phyloP scores from a whole-genome alignment of 2,797 vertebrate genomes.

The Eulemur mongoz region DNA sequence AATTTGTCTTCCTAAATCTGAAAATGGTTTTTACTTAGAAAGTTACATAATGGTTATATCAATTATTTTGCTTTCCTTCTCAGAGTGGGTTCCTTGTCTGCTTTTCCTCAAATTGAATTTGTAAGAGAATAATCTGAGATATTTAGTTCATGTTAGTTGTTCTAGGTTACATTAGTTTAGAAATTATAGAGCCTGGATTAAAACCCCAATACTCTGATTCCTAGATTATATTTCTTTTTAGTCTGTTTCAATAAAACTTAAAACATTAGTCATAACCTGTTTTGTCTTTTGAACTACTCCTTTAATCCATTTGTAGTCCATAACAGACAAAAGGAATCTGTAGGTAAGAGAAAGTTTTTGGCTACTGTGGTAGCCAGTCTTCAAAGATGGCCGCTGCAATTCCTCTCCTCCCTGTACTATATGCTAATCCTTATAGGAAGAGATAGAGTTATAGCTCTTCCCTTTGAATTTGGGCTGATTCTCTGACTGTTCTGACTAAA shows the following conservation, averaged over 20 bases:
- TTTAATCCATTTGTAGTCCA: neutral
- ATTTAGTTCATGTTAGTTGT: neutral
- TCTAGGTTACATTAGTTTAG: neutral
- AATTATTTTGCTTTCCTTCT: neutral
- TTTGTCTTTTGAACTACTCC: neutral
- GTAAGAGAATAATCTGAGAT: neutral
- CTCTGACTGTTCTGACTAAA: neutral
- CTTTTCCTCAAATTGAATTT: neutral
- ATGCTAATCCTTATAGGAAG: neutral
- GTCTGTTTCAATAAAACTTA: neutral
- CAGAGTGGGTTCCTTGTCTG: neutral
- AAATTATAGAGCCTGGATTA: neutral
- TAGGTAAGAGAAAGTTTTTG: neutral
- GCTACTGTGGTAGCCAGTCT: neutral
- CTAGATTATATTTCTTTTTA: slow-evolving; percentile 5
- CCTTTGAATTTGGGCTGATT: neutral
- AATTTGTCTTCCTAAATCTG: neutral
- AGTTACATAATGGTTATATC: neutral
- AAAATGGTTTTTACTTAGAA: neutral
- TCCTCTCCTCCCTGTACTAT: neutral
- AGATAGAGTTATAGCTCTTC: neutral
- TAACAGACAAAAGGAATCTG: neutral
- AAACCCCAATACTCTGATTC: neutral
- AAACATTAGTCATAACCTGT: neutral
- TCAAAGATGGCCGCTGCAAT: neutral